Evolutionary conservation across 2,797 vertebrate genomes (phyloP).

Genomic region (Tragelaphus eurycerus): DNA sequence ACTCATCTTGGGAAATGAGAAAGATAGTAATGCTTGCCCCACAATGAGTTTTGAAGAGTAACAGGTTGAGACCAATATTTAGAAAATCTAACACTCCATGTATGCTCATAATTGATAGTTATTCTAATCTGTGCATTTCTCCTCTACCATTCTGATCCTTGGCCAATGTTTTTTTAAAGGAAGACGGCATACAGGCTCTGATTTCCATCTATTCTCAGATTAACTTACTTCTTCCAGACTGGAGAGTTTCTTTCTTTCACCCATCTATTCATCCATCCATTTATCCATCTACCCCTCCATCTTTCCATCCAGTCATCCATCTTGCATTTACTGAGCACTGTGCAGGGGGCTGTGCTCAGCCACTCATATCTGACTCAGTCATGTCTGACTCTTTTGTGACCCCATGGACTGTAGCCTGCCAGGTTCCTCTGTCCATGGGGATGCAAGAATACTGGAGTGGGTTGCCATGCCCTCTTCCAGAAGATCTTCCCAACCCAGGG

Average conservation of each 20-base stretch:
- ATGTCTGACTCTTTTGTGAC: not conserved
- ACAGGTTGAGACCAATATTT: not conserved
- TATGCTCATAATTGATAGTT: not conserved
- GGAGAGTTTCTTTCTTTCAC: not conserved
- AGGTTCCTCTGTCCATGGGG: not conserved
- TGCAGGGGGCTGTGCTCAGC: not conserved
- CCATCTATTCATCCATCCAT: not conserved
- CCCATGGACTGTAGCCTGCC: not conserved
- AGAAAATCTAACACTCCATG: not conserved
- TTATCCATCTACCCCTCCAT: not conserved
- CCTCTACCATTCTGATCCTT: not conserved
- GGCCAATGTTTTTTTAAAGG: not conserved
- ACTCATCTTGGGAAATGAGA: not conserved
- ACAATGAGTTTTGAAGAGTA: not conserved
- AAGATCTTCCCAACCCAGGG: not conserved
- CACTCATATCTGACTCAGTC: not conserved
- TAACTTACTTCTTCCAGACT: not conserved
- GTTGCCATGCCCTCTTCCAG: not conserved
- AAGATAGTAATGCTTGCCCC: not conserved
- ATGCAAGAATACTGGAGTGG: not conserved
- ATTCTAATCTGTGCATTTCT: not conserved
- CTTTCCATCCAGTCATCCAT: not conserved
- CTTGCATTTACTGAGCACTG: not conserved
- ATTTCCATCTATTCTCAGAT: not conserved
- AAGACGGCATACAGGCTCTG: not conserved